A percentile compares a stretch with the other conserved stretches of the same genome.
Conservation (phyloP, 2,888 invertebrate species). For the Cynaeus angustus region DNA sequence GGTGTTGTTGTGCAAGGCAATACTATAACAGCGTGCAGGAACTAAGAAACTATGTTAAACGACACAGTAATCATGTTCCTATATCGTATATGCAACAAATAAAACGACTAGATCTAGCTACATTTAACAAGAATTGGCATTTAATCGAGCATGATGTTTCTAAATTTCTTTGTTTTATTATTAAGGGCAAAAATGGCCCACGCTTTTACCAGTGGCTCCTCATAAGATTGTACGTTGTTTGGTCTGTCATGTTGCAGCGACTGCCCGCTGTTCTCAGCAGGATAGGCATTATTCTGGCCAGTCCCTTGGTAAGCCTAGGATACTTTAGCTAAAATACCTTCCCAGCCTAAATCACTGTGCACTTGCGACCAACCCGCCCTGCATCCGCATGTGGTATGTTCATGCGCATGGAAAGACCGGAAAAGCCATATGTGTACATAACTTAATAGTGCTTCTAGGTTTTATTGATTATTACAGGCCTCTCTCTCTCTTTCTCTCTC, state of each 20-base stretch:
- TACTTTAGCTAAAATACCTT: slow-evolving; percentile 58
- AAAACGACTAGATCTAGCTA: slow-evolving; percentile 30
- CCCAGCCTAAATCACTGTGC: slow-evolving; percentile 54
- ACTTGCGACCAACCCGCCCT: slow-evolving; percentile 46
- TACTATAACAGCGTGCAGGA: slow-evolving; percentile 58
- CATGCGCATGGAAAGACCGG: slow-evolving; percentile 58
- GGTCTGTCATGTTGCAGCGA: slow-evolving; percentile 88
- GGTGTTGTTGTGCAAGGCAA: slow-evolving; percentile 59
- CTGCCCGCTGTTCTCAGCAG: slow-evolving; percentile 96
- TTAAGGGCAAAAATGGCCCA: slow-evolving; percentile 44
- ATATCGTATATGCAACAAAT: slow-evolving; percentile 16
- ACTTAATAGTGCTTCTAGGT: slow-evolving; percentile 24
- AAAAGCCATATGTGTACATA: slow-evolving; percentile 14
- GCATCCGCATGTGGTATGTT: slow-evolving; percentile 59
- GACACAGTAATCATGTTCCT: slow-evolving; percentile 38
- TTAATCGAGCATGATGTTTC: slow-evolving; percentile 44
- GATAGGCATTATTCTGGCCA: slow-evolving; percentile 97
- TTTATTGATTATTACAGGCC: slow-evolving; percentile 12
- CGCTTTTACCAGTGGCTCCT: slow-evolving; percentile 59
- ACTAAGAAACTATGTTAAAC: slow-evolving; percentile 32
- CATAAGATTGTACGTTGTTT: slow-evolving; percentile 69
- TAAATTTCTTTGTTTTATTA: slow-evolving; percentile 37
- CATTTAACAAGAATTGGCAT: slow-evolving; percentile 38
- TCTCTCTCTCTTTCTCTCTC: slow-evolving; percentile 29
- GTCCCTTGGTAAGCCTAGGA: slow-evolving; percentile 90